phyloP scores from a whole-genome alignment of 1,140 invertebrate genomes.

The Drosophila grimshawi region DNA sequence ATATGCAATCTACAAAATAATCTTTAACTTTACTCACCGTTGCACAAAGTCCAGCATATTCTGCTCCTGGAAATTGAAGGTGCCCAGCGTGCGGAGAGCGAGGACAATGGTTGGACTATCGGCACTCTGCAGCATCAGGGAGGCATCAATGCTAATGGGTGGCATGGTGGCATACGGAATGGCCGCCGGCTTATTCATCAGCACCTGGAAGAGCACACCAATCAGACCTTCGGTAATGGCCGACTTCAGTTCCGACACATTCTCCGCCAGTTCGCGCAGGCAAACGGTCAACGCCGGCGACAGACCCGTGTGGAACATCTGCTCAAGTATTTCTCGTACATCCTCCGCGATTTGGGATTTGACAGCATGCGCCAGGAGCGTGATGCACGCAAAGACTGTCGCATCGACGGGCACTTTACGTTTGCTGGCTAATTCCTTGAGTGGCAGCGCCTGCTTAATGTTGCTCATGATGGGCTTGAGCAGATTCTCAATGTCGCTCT shows the following conservation, averaged over 20 bases:
- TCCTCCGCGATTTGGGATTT: constrained; percentile 90
- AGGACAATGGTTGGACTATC: constrained; percentile 95
- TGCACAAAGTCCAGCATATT: constrained; percentile 96
- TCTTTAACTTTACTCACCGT: constrained; percentile 82
- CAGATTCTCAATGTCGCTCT: constrained; percentile 91
- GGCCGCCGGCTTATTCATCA: constrained; percentile 94
- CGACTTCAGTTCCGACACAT: constrained; percentile 93
- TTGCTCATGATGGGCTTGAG: constrained; percentile 94
- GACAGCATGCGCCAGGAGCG: constrained; percentile 94
- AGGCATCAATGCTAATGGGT: constrained; percentile 58
- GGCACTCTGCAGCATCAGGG: constrained; percentile 71
- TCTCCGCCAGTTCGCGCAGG: constrained; percentile 94
- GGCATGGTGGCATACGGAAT: constrained; percentile 85
- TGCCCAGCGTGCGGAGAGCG: constrained; percentile 96
- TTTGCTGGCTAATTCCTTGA: constrained; percentile 90
- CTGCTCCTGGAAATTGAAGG: constrained; percentile 98
- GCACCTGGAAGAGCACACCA: constrained; percentile 93
- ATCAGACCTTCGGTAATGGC: constrained; percentile 97
- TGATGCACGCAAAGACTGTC: constrained; percentile 97
- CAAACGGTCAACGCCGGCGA: constrained; percentile 96
- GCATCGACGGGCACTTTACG: constrained; percentile 92
- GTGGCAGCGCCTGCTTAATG: constrained; percentile 92
- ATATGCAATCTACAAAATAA: too few species aligned
- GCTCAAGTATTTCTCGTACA: constrained; percentile 93
- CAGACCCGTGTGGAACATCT: constrained; percentile 96